A percentile compares a stretch with the other conserved stretches of the same genome.
These are phyloP conservation scores for Enteromius afrohamiltoni DNA, from an alignment of 2,797 vertebrate genomes.

Conservation along the genomic window DNA sequence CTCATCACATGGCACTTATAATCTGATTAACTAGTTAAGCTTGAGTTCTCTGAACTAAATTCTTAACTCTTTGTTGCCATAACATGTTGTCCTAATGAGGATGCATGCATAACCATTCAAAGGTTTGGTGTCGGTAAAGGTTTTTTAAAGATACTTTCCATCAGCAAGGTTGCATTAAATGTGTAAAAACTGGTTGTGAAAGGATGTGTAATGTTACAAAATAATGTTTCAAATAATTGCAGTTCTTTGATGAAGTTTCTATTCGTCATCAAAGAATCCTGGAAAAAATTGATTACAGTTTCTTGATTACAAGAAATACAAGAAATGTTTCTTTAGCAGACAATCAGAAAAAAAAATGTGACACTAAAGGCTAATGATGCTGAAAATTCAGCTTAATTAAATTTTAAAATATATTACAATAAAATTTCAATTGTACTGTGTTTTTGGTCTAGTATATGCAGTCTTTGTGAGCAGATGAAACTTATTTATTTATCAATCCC, in stretches of 20 bases:
- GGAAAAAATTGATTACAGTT: neutral
- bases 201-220: neutral
- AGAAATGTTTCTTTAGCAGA: neutral
- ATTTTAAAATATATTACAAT: neutral
- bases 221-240: neutral
- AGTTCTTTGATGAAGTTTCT: neutral
- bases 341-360: neutral
- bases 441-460: neutral
- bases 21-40: constrained; percentile 59
- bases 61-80: constrained; percentile 18
- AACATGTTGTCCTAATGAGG: neutral
- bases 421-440: neutral
- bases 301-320: neutral
- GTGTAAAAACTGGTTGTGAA: neutral
- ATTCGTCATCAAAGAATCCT: neutral
- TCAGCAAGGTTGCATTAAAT: neutral
- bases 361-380: neutral
- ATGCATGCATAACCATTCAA: neutral
- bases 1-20: constrained; percentile 55
- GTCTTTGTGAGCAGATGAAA: neutral
- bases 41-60: constrained; percentile 32
- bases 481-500: neutral
- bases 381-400: neutral
- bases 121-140: neutral
- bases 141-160: too few species aligned